A percentile compares a stretch with the other conserved stretches of the same genome.
phyloP scores from a whole-genome alignment of 2,797 vertebrate species.

The Perdix hodgsoniae region DNA sequence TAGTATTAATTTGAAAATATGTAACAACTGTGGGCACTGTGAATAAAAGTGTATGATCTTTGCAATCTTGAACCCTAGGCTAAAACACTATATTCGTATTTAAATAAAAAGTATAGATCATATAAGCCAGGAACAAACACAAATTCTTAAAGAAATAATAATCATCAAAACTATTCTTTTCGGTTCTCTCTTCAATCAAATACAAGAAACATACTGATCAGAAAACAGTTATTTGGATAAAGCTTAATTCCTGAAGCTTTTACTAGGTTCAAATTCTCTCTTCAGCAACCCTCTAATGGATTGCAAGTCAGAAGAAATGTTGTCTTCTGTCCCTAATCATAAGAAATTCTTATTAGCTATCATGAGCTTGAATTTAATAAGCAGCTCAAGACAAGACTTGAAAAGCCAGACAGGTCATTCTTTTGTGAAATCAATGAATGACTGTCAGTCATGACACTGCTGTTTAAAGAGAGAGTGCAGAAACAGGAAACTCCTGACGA shows the following conservation, averaged over 20 bases:
- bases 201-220: conserved; percentile 44
- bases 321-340: conserved; percentile 7
- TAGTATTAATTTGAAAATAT: conserved; percentile 46
- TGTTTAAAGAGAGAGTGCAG: not conserved
- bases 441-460: conserved; percentile 11
- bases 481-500: conserved; percentile 28
- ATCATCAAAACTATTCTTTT: conserved; percentile 44
- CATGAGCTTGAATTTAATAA: conserved; percentile 3
- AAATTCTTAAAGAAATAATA: conserved; percentile 49
- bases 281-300: not conserved
- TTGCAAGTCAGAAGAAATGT: not conserved
- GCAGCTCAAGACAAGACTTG: conserved; percentile 15
- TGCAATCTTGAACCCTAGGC: conserved; percentile 65
- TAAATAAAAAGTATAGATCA: conserved; percentile 72
- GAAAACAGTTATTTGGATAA: conserved; percentile 50
- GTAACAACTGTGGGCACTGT: conserved; percentile 64
- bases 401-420: conserved; percentile 19
- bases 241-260: conserved; percentile 29
- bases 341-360: not conserved
- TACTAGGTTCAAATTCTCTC: conserved; percentile 12
- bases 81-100: conserved; percentile 60
- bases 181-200: conserved; percentile 38
- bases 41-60: conserved; percentile 71
- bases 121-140: conserved; percentile 65
- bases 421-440: conserved; percentile 12